Conservation (phyloP, 2,113 vertebrate genomes). For the Eudyptes chrysolophus region DNA sequence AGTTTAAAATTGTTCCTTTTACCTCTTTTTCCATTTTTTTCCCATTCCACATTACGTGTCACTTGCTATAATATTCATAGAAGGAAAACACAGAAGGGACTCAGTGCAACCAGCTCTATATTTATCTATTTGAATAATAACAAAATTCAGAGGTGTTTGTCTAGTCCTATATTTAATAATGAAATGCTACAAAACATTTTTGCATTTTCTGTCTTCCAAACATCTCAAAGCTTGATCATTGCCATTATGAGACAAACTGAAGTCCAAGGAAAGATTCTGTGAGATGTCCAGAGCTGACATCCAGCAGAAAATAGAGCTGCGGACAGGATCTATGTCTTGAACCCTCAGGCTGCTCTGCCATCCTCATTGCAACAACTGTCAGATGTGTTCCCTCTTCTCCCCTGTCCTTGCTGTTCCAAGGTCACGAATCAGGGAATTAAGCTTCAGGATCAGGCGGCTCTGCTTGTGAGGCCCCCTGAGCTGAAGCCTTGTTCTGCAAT, state of each 20-base stretch:
- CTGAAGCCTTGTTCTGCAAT: conserved; percentile 48
- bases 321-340: background rate
- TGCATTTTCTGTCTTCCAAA: background rate
- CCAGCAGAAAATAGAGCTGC: background rate
- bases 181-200: background rate
- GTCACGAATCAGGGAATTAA: conserved; percentile 53
- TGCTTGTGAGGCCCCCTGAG: conserved; percentile 35
- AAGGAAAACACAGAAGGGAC: conserved; percentile 39
- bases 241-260: background rate
- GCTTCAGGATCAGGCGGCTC: conserved; percentile 18
- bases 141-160: conserved; percentile 43
- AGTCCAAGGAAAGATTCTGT: background rate
- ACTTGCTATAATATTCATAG: conserved; percentile 42
- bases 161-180: conserved; percentile 40
- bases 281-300: background rate
- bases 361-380: conserved; percentile 1
- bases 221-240: background rate
- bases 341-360: background rate
- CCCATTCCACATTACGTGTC: background rate
- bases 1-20: conserved; percentile 3
- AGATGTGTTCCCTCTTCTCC: background rate
- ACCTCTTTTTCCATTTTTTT: background rate
- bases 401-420: conserved; percentile 38
- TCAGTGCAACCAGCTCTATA: conserved; percentile 29
- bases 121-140: conserved; percentile 54